A percentile compares a stretch with the other conserved stretches of the same genome.
These are phyloP conservation scores for Phortica variegata DNA, from an alignment of 1,140 invertebrate genomes.

Conservation along the genomic window DNA sequence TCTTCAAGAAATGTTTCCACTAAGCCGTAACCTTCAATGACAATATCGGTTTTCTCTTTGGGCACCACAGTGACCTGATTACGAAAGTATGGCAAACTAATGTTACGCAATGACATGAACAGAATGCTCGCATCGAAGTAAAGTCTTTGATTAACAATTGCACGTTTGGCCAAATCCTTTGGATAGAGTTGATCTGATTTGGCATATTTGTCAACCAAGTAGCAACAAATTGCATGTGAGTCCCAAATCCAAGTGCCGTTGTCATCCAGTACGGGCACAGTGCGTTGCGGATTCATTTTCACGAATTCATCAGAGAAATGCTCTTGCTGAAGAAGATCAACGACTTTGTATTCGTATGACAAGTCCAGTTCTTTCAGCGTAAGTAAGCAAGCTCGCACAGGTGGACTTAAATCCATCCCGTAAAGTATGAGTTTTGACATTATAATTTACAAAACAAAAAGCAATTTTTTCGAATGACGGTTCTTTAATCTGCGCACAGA, in stretches of 20 bases:
- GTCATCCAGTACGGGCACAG: slow-evolving; percentile 66
- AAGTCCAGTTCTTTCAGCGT: slow-evolving; percentile 9
- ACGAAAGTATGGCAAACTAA: slow-evolving; percentile 9
- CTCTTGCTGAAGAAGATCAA: slow-evolving; percentile 54
- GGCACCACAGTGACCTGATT: neutral
- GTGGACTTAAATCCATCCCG: slow-evolving; percentile 16
- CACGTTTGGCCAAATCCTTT: slow-evolving; percentile 58
- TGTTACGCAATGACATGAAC: slow-evolving; percentile 59
- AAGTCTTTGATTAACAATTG: slow-evolving; percentile 59
- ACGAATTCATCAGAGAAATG: slow-evolving; percentile 67
- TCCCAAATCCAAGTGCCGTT: slow-evolving; percentile 63
- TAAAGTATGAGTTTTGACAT: slow-evolving; percentile 10
- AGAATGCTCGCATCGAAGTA: slow-evolving; percentile 64
- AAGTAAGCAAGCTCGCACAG: slow-evolving; percentile 1
- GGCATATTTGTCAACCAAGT: slow-evolving; percentile 61
- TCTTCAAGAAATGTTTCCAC: slow-evolving; percentile 57
- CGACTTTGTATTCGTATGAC: slow-evolving; percentile 5
- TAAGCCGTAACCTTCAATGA: slow-evolving; percentile 55
- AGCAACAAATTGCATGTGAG: slow-evolving; percentile 62
- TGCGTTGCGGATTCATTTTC: slow-evolving; percentile 71
- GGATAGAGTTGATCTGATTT: slow-evolving; percentile 60
- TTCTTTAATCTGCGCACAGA: too few species aligned
- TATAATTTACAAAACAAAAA: slow-evolving; percentile 3
- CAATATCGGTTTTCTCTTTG: slow-evolving; percentile 17
- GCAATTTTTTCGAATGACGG: neutral